Evolutionary conservation across 2,888 invertebrate genomes (phyloP).

Genomic region (Penaeus monodon): DNA sequence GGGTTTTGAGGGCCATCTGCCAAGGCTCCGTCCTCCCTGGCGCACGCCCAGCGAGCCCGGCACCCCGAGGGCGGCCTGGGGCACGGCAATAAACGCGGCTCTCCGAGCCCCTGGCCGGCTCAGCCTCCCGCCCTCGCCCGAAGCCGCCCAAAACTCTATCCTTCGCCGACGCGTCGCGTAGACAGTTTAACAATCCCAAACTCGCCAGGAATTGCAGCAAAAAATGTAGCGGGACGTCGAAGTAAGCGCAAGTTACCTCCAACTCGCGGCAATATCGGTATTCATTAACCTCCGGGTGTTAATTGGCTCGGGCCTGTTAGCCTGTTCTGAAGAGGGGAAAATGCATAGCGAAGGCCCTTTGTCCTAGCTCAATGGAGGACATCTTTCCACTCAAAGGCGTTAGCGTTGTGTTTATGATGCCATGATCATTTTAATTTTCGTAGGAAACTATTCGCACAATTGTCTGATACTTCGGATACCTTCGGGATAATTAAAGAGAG

Average conservation of each 20-base stretch:
- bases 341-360: conserved; percentile 9
- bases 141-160: conserved; percentile 26
- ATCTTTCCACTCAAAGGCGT: too few relatives aligned
- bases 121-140: background rate
- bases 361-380: background rate
- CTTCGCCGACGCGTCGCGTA: conserved; percentile 39
- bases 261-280: conserved; percentile 59
- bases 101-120: too few relatives aligned
- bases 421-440: too few relatives aligned
- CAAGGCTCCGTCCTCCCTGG: too few relatives aligned
- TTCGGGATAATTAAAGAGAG: too few relatives aligned
- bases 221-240: conserved; percentile 53
- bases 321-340: conserved; percentile 50
- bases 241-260: conserved; percentile 55
- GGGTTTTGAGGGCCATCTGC: too few relatives aligned
- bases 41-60: too few relatives aligned
- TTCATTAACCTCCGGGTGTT: conserved; percentile 57
- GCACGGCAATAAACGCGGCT: too few relatives aligned
- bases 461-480: too few relatives aligned
- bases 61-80: too few relatives aligned
- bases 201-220: conserved; percentile 51
- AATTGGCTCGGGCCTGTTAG: conserved; percentile 39
- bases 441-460: too few relatives aligned
- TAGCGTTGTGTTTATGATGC: too few relatives aligned
- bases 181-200: conserved; percentile 59